Base-by-base conservation (phyloP, 2,888 invertebrate species). In the Caenorhabditis sinica region DNA sequence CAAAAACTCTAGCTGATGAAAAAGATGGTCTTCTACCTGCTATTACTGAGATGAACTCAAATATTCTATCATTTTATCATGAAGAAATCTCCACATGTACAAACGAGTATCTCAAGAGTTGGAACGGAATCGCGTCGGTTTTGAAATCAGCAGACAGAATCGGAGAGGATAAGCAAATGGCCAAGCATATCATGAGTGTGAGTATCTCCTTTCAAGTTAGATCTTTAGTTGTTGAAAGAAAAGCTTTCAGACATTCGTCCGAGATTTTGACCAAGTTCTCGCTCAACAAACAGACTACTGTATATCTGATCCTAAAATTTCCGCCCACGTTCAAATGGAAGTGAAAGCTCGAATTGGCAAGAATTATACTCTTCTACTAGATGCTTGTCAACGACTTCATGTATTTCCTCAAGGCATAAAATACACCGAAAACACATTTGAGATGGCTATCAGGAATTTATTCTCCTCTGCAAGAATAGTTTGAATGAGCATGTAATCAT, bases 191-290 rank as follows among this genome's bases (percentile, higher is more conserved):
- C 40, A 83, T 86, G 73, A 81, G 68, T 65, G 89, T 89, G 25
- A 81, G 85, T 69, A 3, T n/a, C 30, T 9, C 45, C 25, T 51
- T 36, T 17, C 1, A 2, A 45, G n/a, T 65, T 25, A n/a, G n/a
- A n/a, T n/a, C n/a, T n/a, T n/a, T n/a, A n/a, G n/a, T 49, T 63
- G 1, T 25, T 53, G 23, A 4, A 56, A 13, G 9, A 11, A 1
- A 36, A 20, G 23, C 8, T 79, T 86, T 43, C 83, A 89, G 90
- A 85, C 80, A 15, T 91, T 91, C 79, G 89, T 88, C 23, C 84
- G 89, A 1, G 92, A 92, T 51, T 91, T 92, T 80, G 92, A 92
- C 25, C 83, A 86, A 63, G 77, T 90, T 13, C 86, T 90, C 23
- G 86, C 85, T 1, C 82, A 86, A 30, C 92, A 92, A 83, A 86